These are phyloP conservation scores for Augochlorella aurata DNA, from an alignment of 2,888 invertebrate genomes.

Conservation along the genomic window DNA sequence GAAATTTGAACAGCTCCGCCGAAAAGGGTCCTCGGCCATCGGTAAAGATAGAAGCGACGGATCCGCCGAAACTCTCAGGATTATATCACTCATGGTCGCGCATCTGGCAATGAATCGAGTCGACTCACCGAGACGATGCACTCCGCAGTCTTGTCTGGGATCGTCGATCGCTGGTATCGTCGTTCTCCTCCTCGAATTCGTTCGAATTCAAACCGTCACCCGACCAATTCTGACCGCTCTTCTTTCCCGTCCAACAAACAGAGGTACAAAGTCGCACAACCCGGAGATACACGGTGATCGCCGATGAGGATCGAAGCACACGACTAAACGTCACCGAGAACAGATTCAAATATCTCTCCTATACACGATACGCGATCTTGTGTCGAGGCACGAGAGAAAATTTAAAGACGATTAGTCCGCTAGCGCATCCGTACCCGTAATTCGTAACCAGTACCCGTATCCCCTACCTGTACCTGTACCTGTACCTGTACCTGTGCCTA, in stretches of 20 bases:
- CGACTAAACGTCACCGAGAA: constrained; percentile 6
- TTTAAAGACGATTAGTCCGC: neutral
- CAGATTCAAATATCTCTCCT: neutral
- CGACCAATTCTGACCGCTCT: neutral
- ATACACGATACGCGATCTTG: neutral
- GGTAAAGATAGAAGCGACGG: neutral
- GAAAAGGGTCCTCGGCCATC: neutral
- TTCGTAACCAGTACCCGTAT: neutral
- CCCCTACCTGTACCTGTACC: neutral
- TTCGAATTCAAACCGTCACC: neutral
- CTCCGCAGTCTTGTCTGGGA: constrained; percentile 30
- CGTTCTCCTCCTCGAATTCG: constrained; percentile 4
- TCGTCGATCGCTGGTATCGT: constrained; percentile 12
- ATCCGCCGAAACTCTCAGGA: neutral
- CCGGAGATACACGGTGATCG: neutral
- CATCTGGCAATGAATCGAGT: constrained; percentile 50
- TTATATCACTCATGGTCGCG: constrained; percentile 48
- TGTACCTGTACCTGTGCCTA: neutral
- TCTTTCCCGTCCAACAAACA: neutral
- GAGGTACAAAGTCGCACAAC: constrained; percentile 22
- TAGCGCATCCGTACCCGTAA: neutral
- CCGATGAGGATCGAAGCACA: constrained; percentile 9
- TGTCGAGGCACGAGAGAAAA: neutral
- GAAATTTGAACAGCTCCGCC: neutral
- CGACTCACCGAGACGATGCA: constrained; percentile 55